Conservation (phyloP, 2,888 invertebrate species). For the Ernsta delagoae region DNA sequence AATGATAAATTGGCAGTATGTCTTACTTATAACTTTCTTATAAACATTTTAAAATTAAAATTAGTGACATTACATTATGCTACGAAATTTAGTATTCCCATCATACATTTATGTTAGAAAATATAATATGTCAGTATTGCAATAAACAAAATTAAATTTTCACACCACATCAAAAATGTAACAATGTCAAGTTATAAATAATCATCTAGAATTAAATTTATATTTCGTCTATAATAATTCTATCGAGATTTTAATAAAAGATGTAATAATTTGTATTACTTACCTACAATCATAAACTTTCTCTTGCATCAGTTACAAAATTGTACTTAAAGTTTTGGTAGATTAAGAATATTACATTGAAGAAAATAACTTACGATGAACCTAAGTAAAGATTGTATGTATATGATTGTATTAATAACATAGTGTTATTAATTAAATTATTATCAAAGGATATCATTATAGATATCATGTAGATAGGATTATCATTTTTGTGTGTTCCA, state of each 20-base stretch:
- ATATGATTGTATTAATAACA: background rate
- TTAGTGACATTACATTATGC: slow-evolving; percentile 11
- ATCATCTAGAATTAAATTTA: slow-evolving; percentile 9
- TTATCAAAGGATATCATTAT: too few species aligned
- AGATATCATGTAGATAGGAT: too few species aligned
- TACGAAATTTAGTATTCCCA: background rate
- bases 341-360: slow-evolving; percentile 35
- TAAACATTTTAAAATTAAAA: slow-evolving; percentile 5
- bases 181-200: slow-evolving; percentile 26
- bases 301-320: slow-evolving; percentile 40
- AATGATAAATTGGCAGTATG: slow-evolving; percentile 60
- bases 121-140: background rate
- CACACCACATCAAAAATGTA: slow-evolving; percentile 39
- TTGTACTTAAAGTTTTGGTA: slow-evolving; percentile 67
- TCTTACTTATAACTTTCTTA: slow-evolving; percentile 21
- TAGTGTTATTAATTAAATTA: too few species aligned
- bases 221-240: slow-evolving; percentile 46
- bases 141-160: background rate
- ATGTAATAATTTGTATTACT: slow-evolving; percentile 67
- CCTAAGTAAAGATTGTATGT: too few species aligned
- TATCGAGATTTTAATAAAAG: slow-evolving; percentile 71
- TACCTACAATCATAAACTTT: slow-evolving; percentile 45
- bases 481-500: too few species aligned
- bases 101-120: background rate
- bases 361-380: background rate